These are phyloP conservation scores for Nemoura dubitans DNA, from an alignment of 2,888 invertebrate genomes.

Conservation along the genomic window DNA sequence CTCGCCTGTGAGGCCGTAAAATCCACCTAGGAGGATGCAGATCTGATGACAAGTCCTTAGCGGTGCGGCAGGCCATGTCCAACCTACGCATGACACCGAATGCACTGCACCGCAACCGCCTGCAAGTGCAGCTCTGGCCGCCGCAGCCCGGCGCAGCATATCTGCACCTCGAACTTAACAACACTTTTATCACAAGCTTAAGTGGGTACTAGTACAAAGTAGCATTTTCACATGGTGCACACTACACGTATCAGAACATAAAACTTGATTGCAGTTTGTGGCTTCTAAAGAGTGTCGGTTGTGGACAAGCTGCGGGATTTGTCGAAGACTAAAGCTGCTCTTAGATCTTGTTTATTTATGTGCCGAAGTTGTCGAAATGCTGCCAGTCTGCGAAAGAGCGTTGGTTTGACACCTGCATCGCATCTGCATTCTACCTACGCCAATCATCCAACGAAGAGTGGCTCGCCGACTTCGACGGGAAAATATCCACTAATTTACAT, in stretches of 20 bases:
- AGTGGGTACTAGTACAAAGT: background rate
- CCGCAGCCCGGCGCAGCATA: too few species aligned
- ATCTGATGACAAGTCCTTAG: background rate
- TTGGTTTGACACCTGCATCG: background rate
- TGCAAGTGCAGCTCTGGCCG: too few species aligned
- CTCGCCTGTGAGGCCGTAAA: background rate
- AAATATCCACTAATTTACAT: background rate
- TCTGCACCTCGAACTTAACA: background rate
- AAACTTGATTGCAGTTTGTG: background rate
- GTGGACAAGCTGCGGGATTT: background rate
- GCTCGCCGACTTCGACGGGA: too few species aligned
- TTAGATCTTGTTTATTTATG: background rate
- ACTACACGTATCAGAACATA: background rate
- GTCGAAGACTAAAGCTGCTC: background rate
- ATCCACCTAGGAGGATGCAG: background rate
- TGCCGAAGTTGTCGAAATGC: background rate
- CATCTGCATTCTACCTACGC: background rate
- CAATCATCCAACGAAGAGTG: too few species aligned
- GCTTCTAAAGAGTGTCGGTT: background rate
- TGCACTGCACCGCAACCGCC: too few species aligned
- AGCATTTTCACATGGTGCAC: background rate
- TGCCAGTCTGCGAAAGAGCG: background rate
- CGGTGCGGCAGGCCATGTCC: background rate
- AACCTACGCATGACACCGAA: background rate
- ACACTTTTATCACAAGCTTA: background rate